Base-by-base conservation (phyloP, 2,113 vertebrate species). In the Coryphaenoides rupestris region DNA sequence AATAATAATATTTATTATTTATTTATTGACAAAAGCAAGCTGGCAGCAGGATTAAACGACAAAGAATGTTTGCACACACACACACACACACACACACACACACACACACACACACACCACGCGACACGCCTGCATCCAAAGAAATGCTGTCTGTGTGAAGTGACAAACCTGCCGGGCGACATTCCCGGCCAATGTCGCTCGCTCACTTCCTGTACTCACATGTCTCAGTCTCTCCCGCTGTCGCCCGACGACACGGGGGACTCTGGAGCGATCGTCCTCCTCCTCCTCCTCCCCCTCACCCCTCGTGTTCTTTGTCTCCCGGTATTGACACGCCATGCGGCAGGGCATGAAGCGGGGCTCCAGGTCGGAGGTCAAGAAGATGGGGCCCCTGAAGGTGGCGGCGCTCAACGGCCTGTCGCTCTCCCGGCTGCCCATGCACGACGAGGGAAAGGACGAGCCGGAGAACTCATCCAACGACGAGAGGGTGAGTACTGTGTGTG, bases 281-380 rank as follows among this genome's bases (percentile, higher is more conserved):
- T n/a, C n/a, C n/a, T n/a, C n/a, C n/a, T n/a, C n/a, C n/a, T 12
- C 33, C 5, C 2, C 33, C 5, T 40, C 10, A 12, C 13, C 33
- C 9, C 33, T 40, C 33, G n/a, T n/a, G n/a, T 40, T 1, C 9
- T 12, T 10, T 40, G 33, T 40, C 33, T 40, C 2, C 5, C 3
- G 9, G 13, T 40, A 12, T 40, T 40, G 33, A 10, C 33, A 40
- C n/a, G n/a, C n/a, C n/a, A n/a, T n/a, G n/a, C 33, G 73, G 56
- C 75, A 98, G 97, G 95, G 95, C 57, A 94, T 96, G 92, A 98
- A 96, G 90, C 98, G 95, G 86, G 81, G 83, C 55, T 84, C 82
- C 6, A 92, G 92, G 81, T 88, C 87, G 24, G 96, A 98, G 60
- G 80, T 90, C 16, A 98, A 93, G 86, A 99, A 97, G 88, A 90